Base-by-base conservation (phyloP, 2,797 vertebrate genomes). In the Falco naumanni region DNA sequence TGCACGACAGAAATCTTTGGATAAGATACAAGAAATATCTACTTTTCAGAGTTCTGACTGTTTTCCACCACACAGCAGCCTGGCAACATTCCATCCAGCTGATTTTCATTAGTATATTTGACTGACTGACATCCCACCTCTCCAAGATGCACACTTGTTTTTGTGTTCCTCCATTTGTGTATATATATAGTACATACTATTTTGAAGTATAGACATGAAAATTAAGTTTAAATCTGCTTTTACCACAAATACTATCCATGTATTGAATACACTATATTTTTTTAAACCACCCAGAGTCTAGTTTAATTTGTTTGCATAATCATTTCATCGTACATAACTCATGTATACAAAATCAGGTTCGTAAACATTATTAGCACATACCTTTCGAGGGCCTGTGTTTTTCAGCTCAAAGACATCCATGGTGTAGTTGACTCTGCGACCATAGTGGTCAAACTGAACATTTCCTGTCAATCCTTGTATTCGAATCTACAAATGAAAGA, bases 391-490 rank as follows among this genome's bases (percentile, higher is more conserved):
- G 22, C 99, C 99, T 1, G 99, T 99, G 96, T 98, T 99, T 96
- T 99, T 99, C 90, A 99, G 98, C 97, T 99, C 99, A 98, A 99
- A 99, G 83, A 99, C 99, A 70, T 99, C 99, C 99, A 99, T 99
- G 48, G 99, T 99, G 60, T 99, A 99, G 97, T 99, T 99, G 80
- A 99, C 98, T 96, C 99, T 98, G 43, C 99, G 99, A 61, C 99
- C 99, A 4, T 99, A 99, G 96, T 99, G 99, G 96, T 99, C 99
- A 95, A 99, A 99, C 95, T 99, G 99, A 96, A 99, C 98, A 20
- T 99, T 99, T 66, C 99, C 99, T 5, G 99, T 99, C 87, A 99
- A 97, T 29, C 99, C 99, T 96, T 99, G 99, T 98, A 99, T 99
- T 96, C 99, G 98, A 96, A 99, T 99, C 99, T 99, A 93, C 25